Percentiles rank a stretch among this genome's conserved stretches.
These are phyloP conservation scores for Sussaba pulchella DNA, from an alignment of 2,888 invertebrate species.

Conservation along the genomic window DNA sequence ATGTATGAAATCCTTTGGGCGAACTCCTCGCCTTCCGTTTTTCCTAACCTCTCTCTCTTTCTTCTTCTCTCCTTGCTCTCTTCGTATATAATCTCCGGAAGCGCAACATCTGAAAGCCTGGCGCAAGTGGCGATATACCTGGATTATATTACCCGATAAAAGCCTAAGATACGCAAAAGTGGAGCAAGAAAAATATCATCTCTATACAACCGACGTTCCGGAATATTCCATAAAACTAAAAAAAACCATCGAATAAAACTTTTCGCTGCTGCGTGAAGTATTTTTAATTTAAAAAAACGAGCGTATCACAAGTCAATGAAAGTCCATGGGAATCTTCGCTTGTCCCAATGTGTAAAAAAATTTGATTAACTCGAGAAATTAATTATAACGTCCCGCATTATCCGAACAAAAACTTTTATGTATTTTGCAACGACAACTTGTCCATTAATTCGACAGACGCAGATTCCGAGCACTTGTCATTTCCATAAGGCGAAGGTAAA, in stretches of 20 bases:
- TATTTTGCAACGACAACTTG: not conserved
- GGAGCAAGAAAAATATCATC: not conserved
- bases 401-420: not conserved
- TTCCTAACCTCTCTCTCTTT: slow-evolving; percentile 42
- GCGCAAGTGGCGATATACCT: not conserved
- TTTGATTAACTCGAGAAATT: not conserved
- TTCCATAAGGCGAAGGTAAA: not conserved
- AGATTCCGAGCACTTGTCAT: not conserved
- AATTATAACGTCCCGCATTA: not conserved
- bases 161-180: slow-evolving; percentile 28
- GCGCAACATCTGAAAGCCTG: slow-evolving; percentile 41
- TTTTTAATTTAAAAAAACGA: not conserved
- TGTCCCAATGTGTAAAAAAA: not conserved
- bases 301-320: not conserved
- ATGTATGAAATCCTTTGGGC: slow-evolving; percentile 67
- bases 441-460: slow-evolving; percentile 1
- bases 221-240: slow-evolving; percentile 12
- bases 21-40: slow-evolving; percentile 56
- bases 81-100: slow-evolving; percentile 38
- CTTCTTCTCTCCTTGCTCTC: too few relatives aligned
- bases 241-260: not conserved
- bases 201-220: not conserved
- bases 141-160: slow-evolving; percentile 35
- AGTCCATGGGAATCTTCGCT: too few relatives aligned
- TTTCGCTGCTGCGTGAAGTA: not conserved